Percentiles rank a stretch among this genome's conserved stretches.
Evolutionary conservation across 2,113 vertebrate species (phyloP).

Genomic region (Oceanites oceanicus): DNA sequence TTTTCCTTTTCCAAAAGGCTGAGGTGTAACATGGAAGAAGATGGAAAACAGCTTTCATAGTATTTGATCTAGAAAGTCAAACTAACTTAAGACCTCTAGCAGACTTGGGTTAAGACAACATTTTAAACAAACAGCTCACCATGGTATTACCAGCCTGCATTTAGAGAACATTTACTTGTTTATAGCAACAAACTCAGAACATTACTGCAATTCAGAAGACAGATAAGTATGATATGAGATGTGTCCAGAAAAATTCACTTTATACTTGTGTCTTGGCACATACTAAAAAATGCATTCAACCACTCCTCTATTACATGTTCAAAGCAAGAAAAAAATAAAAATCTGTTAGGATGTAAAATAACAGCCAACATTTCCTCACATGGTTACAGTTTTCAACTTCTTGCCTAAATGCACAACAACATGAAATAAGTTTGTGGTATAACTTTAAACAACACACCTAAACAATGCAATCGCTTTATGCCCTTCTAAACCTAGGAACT

Average conservation of each 20-base stretch:
- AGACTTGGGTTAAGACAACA: conserved; percentile 11
- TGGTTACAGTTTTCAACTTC: background rate
- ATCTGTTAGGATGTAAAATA: background rate
- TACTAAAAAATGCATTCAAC: background rate
- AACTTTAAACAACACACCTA: background rate
- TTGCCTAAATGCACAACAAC: background rate
- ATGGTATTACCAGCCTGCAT: background rate
- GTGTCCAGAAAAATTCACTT: conserved; percentile 10
- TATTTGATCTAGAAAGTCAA: conserved; percentile 2
- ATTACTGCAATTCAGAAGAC: conserved; percentile 4
- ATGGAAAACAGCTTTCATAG: conserved; percentile 1
- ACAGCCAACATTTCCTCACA: conserved; percentile 12
- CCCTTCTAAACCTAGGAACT: background rate
- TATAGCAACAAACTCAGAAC: conserved; percentile 46
- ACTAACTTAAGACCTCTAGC: background rate
- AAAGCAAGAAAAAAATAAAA: background rate
- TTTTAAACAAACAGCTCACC: conserved; percentile 39
- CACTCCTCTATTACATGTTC: background rate
- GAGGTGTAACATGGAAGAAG: background rate
- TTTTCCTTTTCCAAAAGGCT: background rate
- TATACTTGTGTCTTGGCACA: conserved; percentile 21
- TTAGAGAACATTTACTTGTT: conserved; percentile 31
- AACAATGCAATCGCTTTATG: background rate
- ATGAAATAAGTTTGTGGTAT: background rate
- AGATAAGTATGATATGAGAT: background rate